Evolutionary conservation across 2,797 vertebrate genomes (phyloP), one percentile per base, ranked within the genome.

Genomic region (Gymnodraco acuticeps): DNA sequence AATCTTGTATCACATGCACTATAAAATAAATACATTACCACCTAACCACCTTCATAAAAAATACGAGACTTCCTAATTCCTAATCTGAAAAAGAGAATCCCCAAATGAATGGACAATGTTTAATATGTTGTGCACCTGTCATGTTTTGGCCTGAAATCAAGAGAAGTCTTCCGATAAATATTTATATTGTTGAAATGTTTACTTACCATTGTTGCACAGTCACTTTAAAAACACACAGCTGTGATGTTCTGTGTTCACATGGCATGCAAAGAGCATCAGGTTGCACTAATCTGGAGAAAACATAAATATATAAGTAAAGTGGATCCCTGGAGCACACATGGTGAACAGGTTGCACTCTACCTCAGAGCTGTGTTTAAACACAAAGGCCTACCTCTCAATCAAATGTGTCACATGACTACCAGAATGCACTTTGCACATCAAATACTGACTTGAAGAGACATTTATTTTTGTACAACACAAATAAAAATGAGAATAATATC

Each of bases 381-480:
- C 54, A 15, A 80, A 82, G 86, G 89, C 88, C 91, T 94, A 93
- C 92, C 92, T 94, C 92, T 75, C 75, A 79, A 83, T 64, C 78
- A 9, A 77, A 75, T 45, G 80, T 88, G 73, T 70, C 38, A 73
- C 75, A 83, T 45, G 82, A 77, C 66, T 82, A 62, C 27, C 38
- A 71, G 80, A 10, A 81, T 43, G 59, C 94, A 95, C 94, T 93
- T 94, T 94, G 90, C 89, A 94, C 92, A 83, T 70, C 23, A 65
- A 78, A 77, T 61, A 82, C 27, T 38, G 64, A 87, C 89, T 93
- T 65, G 10, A 77, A 73, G 66, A 93, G 43, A 82, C 80, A 87
- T 79, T 85, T 90, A 92, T 93, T 93, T 94, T 92, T 93, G 75
- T 95, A 94, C 64, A 86, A 90, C 81, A 83, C 81, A 85, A 81